phyloP scores from a whole-genome alignment of 2,888 invertebrate genomes.

The Smittia sp. region DNA sequence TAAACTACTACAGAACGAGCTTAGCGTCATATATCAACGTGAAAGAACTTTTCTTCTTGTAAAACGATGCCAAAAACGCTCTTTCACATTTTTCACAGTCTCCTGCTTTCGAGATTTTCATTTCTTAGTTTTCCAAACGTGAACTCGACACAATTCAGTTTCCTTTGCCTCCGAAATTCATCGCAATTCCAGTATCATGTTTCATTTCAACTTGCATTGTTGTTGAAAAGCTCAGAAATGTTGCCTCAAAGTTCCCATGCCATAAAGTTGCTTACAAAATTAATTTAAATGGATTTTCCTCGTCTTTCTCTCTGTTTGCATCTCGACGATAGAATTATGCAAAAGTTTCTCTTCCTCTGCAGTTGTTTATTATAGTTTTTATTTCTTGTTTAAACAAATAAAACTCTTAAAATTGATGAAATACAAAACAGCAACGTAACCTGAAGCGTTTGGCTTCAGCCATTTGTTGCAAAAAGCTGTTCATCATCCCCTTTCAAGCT shows the following conservation, averaged over 20 bases:
- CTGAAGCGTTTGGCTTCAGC: conserved; percentile 7
- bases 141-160: background rate
- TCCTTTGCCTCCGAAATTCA: background rate
- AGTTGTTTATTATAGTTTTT: conserved; percentile 25
- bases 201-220: background rate
- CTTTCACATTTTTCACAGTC: conserved; percentile 1
- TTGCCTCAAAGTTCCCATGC: conserved; percentile 3
- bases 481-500: too few species aligned
- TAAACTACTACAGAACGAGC: background rate
- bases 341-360: background rate
- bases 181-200: background rate
- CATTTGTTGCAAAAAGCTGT: conserved; percentile 5
- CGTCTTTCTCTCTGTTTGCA: background rate
- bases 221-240: background rate
- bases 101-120: background rate
- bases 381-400: conserved; percentile 21
- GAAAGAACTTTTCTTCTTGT: conserved; percentile 4
- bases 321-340: background rate
- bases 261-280: conserved; percentile 26
- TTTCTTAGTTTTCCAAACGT: too few species aligned
- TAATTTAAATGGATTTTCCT: conserved; percentile 32
- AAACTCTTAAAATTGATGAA: conserved; percentile 32
- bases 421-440: conserved; percentile 15
- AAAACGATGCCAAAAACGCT: background rate
- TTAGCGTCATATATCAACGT: conserved; percentile 4